A percentile compares a stretch with the other conserved stretches of the same genome.
These are phyloP conservation scores for Bufo bufo DNA, from an alignment of 2,113 vertebrate species.

Conservation along the genomic window DNA sequence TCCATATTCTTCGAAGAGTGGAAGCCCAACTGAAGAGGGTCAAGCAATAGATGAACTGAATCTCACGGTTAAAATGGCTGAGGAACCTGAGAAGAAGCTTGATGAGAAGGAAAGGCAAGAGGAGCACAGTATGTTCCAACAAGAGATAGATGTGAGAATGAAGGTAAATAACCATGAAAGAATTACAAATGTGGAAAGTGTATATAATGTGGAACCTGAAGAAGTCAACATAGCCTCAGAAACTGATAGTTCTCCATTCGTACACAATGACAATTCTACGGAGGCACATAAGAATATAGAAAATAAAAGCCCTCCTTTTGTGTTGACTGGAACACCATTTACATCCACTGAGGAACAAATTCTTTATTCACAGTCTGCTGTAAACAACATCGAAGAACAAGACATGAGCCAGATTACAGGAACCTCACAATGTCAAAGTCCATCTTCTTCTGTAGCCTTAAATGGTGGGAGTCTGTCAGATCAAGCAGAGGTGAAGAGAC, in stretches of 20 bases:
- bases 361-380: neutral
- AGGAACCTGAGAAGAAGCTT: neutral
- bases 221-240: neutral
- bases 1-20: neutral
- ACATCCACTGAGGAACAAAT: neutral
- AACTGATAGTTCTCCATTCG: neutral
- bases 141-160: neutral
- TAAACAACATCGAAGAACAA: neutral
- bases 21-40: slow-evolving; percentile 39
- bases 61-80: neutral
- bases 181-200: neutral
- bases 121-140: neutral
- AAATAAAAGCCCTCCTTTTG: neutral
- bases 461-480: slow-evolving; percentile 63
- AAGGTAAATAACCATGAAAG: neutral
- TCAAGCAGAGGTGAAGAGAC: slow-evolving; percentile 77
- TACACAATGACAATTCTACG: neutral
- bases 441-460: neutral
- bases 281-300: neutral
- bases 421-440: neutral
- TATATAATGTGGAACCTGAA: neutral
- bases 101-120: slow-evolving; percentile 9
- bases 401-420: neutral
- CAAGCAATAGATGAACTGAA: neutral
- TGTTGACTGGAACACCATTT: neutral